Percentiles rank a stretch among this genome's conserved stretches.
Evolutionary conservation across 2,113 vertebrate genomes (phyloP).

Genomic region (Vicugna pacos): DNA sequence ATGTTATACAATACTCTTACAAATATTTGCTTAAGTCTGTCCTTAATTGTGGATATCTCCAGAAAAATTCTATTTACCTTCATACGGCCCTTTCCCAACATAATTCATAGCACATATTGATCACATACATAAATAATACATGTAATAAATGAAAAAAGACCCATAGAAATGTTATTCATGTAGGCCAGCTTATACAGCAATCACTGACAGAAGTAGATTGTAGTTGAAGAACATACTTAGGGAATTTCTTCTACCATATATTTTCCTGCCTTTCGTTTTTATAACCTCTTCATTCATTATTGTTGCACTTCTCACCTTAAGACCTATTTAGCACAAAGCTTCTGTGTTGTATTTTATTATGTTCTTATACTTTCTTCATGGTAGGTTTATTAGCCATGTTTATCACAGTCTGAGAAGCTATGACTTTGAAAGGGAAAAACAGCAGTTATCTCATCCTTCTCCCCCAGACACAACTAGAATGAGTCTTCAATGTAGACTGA

Average conservation of each 20-base stretch:
- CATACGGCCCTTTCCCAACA: background rate
- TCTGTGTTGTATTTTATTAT: background rate
- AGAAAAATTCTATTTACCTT: background rate
- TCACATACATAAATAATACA: background rate
- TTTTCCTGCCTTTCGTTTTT: background rate
- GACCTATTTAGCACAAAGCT: background rate
- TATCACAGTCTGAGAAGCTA: background rate
- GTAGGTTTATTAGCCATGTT: background rate
- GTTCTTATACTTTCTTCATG: background rate
- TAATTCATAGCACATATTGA: background rate
- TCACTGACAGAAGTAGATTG: background rate
- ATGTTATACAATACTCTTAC: background rate
- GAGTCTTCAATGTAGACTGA: background rate
- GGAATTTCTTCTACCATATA: background rate
- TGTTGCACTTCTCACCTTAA: background rate
- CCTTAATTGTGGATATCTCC: background rate
- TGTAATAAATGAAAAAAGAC: background rate
- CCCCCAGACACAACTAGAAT: background rate
- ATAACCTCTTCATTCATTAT: background rate
- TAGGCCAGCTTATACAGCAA: background rate
- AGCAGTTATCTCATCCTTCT: background rate
- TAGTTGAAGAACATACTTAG: background rate
- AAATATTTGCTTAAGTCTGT: background rate
- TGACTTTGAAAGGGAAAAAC: background rate
- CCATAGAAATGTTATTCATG: background rate